Percentiles rank a stretch among this genome's conserved stretches.
Conservation (phyloP, 2,113 vertebrate genomes). For the Ascaphus truei region DNA sequence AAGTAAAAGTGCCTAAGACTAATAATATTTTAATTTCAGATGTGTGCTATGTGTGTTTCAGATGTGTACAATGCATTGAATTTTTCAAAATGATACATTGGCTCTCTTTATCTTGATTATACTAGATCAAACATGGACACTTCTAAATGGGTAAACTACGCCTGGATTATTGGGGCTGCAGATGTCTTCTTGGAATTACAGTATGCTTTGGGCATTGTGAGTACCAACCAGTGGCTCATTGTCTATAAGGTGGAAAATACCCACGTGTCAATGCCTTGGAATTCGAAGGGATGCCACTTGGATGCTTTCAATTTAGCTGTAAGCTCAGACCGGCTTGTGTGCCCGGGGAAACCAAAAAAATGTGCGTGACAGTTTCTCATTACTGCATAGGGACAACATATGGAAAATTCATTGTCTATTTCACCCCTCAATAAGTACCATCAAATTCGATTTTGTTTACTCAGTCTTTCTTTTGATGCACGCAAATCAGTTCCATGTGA, state of each 20-base stretch:
- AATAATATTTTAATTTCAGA: no score
- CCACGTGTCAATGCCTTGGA: slow-evolving; percentile 40
- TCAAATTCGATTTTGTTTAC: slow-evolving; percentile 71
- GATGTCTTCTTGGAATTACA: slow-evolving; percentile 8
- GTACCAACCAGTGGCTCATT: slow-evolving; percentile 54
- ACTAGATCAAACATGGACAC: no score
- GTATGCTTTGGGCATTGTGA: not conserved
- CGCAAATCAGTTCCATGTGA: not conserved
- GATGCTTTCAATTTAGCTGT: slow-evolving; percentile 53
- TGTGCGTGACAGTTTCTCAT: slow-evolving; percentile 83
- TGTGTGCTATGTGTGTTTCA: no score
- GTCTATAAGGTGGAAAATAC: slow-evolving; percentile 44
- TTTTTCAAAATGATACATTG: no score
- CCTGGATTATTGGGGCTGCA: slow-evolving; percentile 27
- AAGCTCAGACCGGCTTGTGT: slow-evolving; percentile 62
- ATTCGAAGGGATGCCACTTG: slow-evolving; percentile 54
- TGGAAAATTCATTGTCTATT: slow-evolving; percentile 89
- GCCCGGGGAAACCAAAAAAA: slow-evolving; percentile 70
- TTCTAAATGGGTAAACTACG: no score
- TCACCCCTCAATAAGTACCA: slow-evolving; percentile 77
- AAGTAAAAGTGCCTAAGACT: no score
- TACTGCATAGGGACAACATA: slow-evolving; percentile 85
- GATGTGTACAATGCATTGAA: no score
- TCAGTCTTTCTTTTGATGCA: slow-evolving; percentile 62
- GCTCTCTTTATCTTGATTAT: no score